Percentiles rank a stretch among this genome's conserved stretches.
Evolutionary conservation across 1,140 invertebrate species (phyloP).

Genomic region (Fragariocoptes setiger): DNA sequence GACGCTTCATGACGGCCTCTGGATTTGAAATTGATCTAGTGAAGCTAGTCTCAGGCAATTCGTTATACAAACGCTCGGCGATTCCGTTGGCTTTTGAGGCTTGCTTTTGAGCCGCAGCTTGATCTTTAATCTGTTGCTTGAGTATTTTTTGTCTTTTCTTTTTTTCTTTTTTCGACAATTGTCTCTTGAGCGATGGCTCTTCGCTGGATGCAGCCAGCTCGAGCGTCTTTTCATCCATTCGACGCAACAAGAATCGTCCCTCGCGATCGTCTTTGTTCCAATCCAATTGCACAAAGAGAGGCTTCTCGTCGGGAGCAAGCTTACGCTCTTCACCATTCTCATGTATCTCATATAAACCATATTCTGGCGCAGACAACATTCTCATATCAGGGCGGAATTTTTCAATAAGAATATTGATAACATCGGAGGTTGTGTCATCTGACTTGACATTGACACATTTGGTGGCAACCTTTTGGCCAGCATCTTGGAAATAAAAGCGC

Average conservation of each 20-base stretch:
- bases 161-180: constrained; percentile 90
- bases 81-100: constrained; percentile 23
- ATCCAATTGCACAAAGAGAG: constrained; percentile 83
- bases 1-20: constrained; percentile 84
- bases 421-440: constrained; percentile 66
- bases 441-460: constrained; percentile 93
- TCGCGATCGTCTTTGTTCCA: constrained; percentile 96
- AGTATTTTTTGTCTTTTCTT: constrained; percentile 85
- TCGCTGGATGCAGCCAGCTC: constrained; percentile 1
- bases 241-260: constrained; percentile 68
- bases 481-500: constrained; percentile 91
- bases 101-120: constrained; percentile 6
- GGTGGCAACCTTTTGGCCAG: constrained; percentile 83
- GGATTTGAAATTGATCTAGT: constrained; percentile 94
- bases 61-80: constrained; percentile 68
- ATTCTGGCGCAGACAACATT: constrained; percentile 78
- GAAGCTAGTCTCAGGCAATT: constrained; percentile 86
- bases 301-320: constrained; percentile 59
- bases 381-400: constrained; percentile 98
- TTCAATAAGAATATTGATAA: constrained; percentile 83
- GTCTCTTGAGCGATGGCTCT: constrained; percentile 33
- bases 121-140: constrained; percentile 16
- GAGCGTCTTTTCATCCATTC: constrained; percentile 36
- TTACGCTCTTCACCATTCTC: constrained; percentile 75
- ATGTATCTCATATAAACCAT: constrained; percentile 87